Conservation (phyloP, 2,113 vertebrate genomes). For the Ginglymostoma cirratum region DNA sequence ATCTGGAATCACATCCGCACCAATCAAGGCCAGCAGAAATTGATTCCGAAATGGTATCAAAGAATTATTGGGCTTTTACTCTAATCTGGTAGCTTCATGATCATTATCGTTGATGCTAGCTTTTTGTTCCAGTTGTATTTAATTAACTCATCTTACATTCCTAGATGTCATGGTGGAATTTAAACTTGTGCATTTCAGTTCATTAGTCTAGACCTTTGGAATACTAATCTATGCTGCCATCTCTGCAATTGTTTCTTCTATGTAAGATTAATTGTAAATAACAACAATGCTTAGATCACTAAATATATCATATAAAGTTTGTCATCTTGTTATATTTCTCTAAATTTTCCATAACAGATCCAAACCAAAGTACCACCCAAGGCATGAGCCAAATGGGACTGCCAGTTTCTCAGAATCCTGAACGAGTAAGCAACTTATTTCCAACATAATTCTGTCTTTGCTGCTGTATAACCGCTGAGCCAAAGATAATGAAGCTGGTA, state of each 20-base stretch:
- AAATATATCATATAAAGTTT: not conserved
- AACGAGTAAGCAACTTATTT: not conserved
- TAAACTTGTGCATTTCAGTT: not conserved
- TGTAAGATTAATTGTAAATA: not conserved
- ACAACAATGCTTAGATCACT: not conserved
- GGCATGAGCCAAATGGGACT: not conserved
- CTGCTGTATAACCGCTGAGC: not conserved
- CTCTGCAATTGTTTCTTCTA: not conserved
- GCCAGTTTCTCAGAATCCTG: not conserved
- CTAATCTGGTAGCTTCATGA: not conserved
- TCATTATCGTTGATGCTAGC: not conserved
- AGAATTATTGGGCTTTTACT: not conserved
- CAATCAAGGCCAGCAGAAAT: not conserved
- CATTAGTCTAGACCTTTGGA: not conserved
- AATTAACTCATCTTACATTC: not conserved
- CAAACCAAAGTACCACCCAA: not conserved
- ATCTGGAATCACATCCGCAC: not conserved
- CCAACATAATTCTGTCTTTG: not conserved
- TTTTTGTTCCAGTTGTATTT: not conserved
- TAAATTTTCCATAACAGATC: not conserved
- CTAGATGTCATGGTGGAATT: not conserved
- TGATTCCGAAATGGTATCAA: not conserved
- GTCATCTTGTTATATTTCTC: not conserved
- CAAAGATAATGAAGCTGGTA: not conserved
- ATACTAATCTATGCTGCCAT: not conserved